Base-by-base conservation (phyloP, 2,797 vertebrate species). In the Menidia menidia region DNA sequence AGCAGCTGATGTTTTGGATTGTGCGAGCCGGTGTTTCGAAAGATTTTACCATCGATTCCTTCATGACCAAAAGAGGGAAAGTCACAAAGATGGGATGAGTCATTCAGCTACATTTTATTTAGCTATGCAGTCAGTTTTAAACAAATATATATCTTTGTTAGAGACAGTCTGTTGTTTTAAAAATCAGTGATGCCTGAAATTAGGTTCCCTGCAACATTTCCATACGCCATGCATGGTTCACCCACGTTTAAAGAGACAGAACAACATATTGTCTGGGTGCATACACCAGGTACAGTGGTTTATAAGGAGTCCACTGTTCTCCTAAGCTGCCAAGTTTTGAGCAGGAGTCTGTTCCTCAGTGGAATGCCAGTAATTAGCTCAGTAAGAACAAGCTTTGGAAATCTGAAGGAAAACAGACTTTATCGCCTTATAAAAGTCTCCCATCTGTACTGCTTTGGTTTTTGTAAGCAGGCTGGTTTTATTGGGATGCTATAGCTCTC, bases 351-450 rank as follows among this genome's bases (percentile, higher is more conserved):
- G 67, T 77, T 89, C 91, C 85, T 78, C 82, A 1, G 4, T 83
- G 90, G 93, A 94, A 95, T 94, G 92, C 87, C 74, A 65, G 91
- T 93, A 90, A 94, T 94, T 94, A 92, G 87, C 83, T 91, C 80
- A 43, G 86, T 92, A 93, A 94, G 92, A 89, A 87, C 86, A 87
- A 87, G 89, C 89, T 92, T 92, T 91, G 89, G 83, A 93, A 92
- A 92, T 92, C 83, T 88, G 83, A 74, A 72, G 79, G 84, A 89
- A 90, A 90, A 89, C 74, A 78, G 71, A 82, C 88, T 82, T 87
- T 80, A 85, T 86, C 75, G 71, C 75, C 88, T 63, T 86, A 80
- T 83, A 73, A 87, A 89, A 80, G 73, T 77, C 64, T 76, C 77
- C 77, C 71, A 71, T 87, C 64, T 83, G 74, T 62, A 18, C 52